phyloP scores from a whole-genome alignment of 1,140 invertebrate species.

The Neodiprion lecontei region DNA sequence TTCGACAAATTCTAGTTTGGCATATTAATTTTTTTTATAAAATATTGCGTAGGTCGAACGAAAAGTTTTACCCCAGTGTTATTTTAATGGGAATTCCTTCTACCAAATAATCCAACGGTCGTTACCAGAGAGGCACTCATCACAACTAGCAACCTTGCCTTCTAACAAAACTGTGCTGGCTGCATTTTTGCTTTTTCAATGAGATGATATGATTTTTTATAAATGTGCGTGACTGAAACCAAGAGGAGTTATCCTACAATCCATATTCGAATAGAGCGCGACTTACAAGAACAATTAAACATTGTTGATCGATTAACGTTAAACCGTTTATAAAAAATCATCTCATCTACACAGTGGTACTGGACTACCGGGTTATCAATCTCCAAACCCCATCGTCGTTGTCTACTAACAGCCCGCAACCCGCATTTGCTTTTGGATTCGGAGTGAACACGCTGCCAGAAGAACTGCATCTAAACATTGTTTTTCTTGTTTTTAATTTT shows the following conservation, averaged over 20 bases:
- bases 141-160: not conserved
- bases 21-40: too few relatives aligned
- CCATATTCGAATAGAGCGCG: too few relatives aligned
- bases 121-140: constrained; percentile 1
- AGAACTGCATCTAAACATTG: constrained; percentile 11
- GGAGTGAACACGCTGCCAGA: not conserved
- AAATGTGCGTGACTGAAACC: not conserved
- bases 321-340: not conserved
- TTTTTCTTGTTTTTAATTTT: constrained; percentile 45
- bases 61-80: too few relatives aligned
- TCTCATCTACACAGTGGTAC: not conserved
- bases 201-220: not conserved
- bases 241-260: too few relatives aligned
- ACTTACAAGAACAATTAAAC: too few relatives aligned
- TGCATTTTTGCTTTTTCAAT: not conserved
- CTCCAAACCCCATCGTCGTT: not conserved
- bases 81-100: not conserved
- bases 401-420: constrained; percentile 5
- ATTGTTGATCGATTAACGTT: too few relatives aligned
- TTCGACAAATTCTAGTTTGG: too few relatives aligned
- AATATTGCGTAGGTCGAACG: too few relatives aligned
- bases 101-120: not conserved
- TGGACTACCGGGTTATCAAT: not conserved
- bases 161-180: not conserved
- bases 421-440: not conserved